Evolutionary conservation across 2,797 vertebrate genomes (phyloP).

Genomic region (Scarus forsteni): DNA sequence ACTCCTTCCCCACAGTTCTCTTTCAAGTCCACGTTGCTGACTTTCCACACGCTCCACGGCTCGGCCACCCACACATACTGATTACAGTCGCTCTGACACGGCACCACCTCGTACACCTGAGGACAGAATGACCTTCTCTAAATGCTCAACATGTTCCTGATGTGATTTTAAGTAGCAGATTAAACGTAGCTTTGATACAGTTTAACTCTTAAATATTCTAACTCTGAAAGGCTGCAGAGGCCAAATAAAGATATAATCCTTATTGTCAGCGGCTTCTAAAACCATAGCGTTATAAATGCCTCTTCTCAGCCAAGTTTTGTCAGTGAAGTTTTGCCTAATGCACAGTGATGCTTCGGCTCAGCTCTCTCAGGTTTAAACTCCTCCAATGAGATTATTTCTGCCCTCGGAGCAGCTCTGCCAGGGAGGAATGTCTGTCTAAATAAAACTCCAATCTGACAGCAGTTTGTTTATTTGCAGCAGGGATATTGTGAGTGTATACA

Average conservation of each 20-base stretch:
- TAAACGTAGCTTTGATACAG: not conserved
- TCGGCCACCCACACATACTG: constrained; percentile 96
- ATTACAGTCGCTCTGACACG: constrained; percentile 95
- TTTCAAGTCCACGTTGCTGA: constrained; percentile 93
- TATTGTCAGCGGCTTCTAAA: not conserved
- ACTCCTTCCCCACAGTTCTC: constrained; percentile 97
- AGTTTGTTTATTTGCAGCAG: constrained; percentile 42
- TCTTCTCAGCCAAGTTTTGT: constrained; percentile 30
- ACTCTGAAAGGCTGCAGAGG: not conserved
- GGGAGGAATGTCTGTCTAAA: constrained; percentile 29
- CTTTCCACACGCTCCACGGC: constrained; percentile 96
- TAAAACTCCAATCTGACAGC: constrained; percentile 31
- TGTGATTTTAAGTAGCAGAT: not conserved
- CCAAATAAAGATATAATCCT: not conserved
- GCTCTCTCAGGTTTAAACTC: constrained; percentile 56
- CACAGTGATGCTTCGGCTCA: constrained; percentile 35
- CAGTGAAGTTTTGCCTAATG: constrained; percentile 35
- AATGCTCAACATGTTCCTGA: not conserved
- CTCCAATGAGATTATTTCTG: constrained; percentile 51
- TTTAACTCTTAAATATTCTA: constrained; percentile 1
- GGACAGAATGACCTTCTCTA: not conserved
- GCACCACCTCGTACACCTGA: constrained; percentile 97
- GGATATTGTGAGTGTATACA: constrained; percentile 27
- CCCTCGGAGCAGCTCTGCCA: constrained; percentile 26
- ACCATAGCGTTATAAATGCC: constrained; percentile 15